A percentile compares a stretch with the other conserved stretches of the same genome.
Conservation (phyloP, 2,797 vertebrate species). For the Dendrocincla fuliginosa region DNA sequence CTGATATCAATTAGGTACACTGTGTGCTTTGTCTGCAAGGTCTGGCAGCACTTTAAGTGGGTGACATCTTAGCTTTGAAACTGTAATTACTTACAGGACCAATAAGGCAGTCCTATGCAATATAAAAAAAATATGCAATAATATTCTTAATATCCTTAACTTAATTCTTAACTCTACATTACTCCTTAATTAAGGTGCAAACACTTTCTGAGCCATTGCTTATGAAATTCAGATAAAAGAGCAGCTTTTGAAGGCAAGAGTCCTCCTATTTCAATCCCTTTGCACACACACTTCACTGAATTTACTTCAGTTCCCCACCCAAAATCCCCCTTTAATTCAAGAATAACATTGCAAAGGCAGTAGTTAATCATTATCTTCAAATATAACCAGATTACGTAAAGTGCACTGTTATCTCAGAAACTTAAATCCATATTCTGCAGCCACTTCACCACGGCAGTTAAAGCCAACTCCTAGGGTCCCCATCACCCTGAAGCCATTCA, state of each 20-base stretch:
- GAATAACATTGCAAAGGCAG: background rate
- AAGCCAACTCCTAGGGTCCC: background rate
- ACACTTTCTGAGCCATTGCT: background rate
- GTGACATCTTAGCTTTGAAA: background rate
- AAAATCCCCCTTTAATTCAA: background rate
- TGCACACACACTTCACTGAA: background rate
- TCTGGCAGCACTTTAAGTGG: background rate
- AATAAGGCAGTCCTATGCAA: background rate
- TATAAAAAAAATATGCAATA: background rate
- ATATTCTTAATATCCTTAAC: background rate
- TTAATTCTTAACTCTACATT: background rate
- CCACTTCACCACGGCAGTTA: background rate
- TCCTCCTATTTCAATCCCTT: background rate
- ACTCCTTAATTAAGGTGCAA: background rate
- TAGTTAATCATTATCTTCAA: slow-evolving; percentile 42
- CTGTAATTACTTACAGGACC: background rate
- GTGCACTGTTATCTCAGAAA: background rate
- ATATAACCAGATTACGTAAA: background rate
- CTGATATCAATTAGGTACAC: fast-evolving
- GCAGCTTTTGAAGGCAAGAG: background rate
- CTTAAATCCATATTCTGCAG: background rate
- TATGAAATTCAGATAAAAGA: background rate
- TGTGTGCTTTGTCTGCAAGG: background rate
- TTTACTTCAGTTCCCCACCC: background rate
- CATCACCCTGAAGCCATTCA: fast-evolving